phyloP scores from a whole-genome alignment of 2,113 vertebrate genomes.

The Rhabdornis inornatus region DNA sequence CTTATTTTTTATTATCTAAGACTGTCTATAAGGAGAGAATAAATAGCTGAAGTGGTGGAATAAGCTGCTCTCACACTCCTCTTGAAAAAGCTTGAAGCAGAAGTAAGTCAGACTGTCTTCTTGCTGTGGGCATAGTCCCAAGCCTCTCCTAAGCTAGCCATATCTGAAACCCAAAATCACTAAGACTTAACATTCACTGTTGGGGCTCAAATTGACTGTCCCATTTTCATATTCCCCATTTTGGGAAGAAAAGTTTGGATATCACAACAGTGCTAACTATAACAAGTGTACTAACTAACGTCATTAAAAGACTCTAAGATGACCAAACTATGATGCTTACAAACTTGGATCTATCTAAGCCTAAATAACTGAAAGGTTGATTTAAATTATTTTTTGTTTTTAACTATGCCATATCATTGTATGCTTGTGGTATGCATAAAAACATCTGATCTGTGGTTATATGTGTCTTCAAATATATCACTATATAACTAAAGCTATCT shows the following conservation, averaged over 20 bases:
- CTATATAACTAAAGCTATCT: background rate
- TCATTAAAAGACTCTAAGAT: background rate
- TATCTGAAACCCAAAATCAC: background rate
- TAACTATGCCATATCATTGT: background rate
- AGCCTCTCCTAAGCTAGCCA: background rate
- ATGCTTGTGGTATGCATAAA: background rate
- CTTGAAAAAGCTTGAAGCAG: background rate
- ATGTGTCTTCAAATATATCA: background rate
- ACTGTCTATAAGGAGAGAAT: background rate
- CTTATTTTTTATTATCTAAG: background rate
- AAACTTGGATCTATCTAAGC: background rate
- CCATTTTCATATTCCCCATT: background rate
- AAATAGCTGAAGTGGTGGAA: background rate
- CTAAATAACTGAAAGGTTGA: background rate
- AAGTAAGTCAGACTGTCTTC: background rate
- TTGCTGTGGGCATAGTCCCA: background rate
- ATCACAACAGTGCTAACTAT: background rate
- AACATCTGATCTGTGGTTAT: background rate
- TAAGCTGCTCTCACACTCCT: background rate
- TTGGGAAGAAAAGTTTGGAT: background rate
- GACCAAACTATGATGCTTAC: background rate
- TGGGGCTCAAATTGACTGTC: background rate
- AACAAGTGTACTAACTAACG: background rate
- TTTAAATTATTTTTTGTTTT: background rate
- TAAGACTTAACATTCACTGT: background rate